Percentiles rank a stretch among this genome's conserved stretches.
These are phyloP conservation scores for Dasypolia templi DNA, from an alignment of 2,888 invertebrate genomes.

Conservation along the genomic window DNA sequence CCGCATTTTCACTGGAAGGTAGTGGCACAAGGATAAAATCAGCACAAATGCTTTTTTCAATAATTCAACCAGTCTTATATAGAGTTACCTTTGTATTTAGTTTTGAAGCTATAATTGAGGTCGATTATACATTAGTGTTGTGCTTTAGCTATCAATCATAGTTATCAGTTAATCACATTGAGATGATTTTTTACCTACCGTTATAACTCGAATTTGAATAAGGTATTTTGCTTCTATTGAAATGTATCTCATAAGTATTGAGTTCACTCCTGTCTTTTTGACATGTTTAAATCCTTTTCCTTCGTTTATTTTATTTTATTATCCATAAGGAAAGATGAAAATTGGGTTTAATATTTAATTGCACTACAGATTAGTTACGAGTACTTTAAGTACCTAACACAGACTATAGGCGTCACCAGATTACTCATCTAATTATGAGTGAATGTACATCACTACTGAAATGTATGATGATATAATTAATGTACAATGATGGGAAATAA, in stretches of 20 bases:
- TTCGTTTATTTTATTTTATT: background rate
- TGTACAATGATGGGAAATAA: slow-evolving; percentile 50
- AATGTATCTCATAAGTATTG: background rate
- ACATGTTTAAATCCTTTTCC: background rate
- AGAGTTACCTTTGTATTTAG: slow-evolving; percentile 46
- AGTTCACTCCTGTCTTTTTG: background rate
- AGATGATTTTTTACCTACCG: background rate
- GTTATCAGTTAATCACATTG: background rate
- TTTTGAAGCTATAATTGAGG: slow-evolving; percentile 21
- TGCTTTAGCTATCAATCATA: slow-evolving; percentile 19
- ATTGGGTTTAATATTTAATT: slow-evolving; percentile 20
- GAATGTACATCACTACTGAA: slow-evolving; percentile 25
- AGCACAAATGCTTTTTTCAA: slow-evolving; percentile 68
- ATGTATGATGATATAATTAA: slow-evolving; percentile 22
- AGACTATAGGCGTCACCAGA: slow-evolving; percentile 10
- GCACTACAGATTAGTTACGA: slow-evolving; percentile 10
- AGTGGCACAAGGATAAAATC: slow-evolving; percentile 60
- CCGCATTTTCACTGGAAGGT: slow-evolving; percentile 63
- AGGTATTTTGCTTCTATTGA: background rate
- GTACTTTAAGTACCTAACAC: background rate
- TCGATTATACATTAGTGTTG: slow-evolving; percentile 8
- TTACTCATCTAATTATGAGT: slow-evolving; percentile 40
- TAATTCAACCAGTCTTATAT: slow-evolving; percentile 66
- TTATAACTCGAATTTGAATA: background rate
- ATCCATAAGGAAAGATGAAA: slow-evolving; percentile 2